Evolutionary conservation across 2,888 invertebrate genomes (phyloP).

Genomic region (Ochropleura plecta): DNA sequence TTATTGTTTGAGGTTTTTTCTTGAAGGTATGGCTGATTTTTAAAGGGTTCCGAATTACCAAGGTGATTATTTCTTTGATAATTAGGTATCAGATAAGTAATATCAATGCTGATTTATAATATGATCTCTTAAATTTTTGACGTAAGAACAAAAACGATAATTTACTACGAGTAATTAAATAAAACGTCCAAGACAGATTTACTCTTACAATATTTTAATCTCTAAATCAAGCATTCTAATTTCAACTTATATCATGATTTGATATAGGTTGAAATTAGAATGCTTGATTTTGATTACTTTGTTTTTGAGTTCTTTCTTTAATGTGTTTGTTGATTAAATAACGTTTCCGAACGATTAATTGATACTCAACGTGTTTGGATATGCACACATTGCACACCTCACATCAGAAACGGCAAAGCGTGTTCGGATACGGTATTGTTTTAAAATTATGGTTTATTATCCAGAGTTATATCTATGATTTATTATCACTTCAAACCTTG

Average conservation of each 20-base stretch:
- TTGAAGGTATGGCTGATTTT: background rate
- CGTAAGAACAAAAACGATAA: too few relatives aligned
- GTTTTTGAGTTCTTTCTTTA: background rate
- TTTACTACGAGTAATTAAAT: too few relatives aligned
- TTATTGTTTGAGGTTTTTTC: background rate
- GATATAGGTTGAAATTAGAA: too few relatives aligned
- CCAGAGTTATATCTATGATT: too few relatives aligned
- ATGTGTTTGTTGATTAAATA: background rate
- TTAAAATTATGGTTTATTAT: background rate
- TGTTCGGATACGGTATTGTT: background rate
- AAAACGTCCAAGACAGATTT: too few relatives aligned
- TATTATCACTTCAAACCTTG: background rate
- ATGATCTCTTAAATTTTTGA: background rate
- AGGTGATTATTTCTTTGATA: background rate
- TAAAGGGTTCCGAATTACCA: background rate
- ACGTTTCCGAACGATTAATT: background rate
- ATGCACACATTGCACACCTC: background rate
- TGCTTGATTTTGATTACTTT: background rate
- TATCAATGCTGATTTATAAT: background rate
- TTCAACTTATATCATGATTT: too few relatives aligned
- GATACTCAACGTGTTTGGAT: background rate
- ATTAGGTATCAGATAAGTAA: background rate
- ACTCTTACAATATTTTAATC: background rate
- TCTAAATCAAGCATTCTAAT: background rate
- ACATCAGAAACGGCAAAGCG: background rate